Base-by-base conservation (phyloP, 2,888 invertebrate genomes). In the Cheilosia pagana region DNA sequence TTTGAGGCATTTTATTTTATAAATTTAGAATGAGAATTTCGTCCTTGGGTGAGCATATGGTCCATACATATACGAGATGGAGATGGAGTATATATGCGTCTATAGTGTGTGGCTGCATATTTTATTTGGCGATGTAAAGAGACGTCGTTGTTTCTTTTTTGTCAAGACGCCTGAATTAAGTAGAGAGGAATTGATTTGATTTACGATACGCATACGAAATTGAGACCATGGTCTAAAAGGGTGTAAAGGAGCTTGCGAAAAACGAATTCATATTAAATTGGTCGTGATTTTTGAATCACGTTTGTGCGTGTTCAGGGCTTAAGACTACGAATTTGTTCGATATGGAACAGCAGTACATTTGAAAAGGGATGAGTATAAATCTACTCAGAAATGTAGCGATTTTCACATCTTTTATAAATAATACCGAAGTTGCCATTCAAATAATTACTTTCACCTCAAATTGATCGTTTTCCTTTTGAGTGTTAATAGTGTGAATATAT, bases 1-100 rank as follows among this genome's bases (percentile, higher is more conserved):
- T 72, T 62, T 62, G 43, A 43, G 21, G 19, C 43, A 8, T 52
- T 71, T 60, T 35, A 57, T 39, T 70, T 12, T 25, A 39, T 48
- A 71, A 71, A 50, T 71, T 21, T 48, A 19, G 19, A 21, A 21
- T 25, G 21, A 14, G 16, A 16, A 53, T 52, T 35, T 41, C 21
- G 21, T 59, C 48, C 50, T 50, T 70, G 35, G 41, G n/a, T n/a
- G 43, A 43, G 16, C 41, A n/a, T 35, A 35, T 41, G 41, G n/a
- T n/a, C 5, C 43, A 16, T 16, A 35, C 35, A 35, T 3, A 35
- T 3, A 41, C 45, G 19, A 4, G 21, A n/a, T n/a, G n/a, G n/a
- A n/a, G 14, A 7, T n/a, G 57, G 0, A 23, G 10, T n/a, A 14
- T 8, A 48, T 8, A n/a, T 7, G 43, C 5, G 43, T 16, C 5